A percentile compares a stretch with the other conserved stretches of the same genome.
These are phyloP conservation scores for Trinectes maculatus DNA, from an alignment of 2,113 vertebrate genomes.

Conservation along the genomic window DNA sequence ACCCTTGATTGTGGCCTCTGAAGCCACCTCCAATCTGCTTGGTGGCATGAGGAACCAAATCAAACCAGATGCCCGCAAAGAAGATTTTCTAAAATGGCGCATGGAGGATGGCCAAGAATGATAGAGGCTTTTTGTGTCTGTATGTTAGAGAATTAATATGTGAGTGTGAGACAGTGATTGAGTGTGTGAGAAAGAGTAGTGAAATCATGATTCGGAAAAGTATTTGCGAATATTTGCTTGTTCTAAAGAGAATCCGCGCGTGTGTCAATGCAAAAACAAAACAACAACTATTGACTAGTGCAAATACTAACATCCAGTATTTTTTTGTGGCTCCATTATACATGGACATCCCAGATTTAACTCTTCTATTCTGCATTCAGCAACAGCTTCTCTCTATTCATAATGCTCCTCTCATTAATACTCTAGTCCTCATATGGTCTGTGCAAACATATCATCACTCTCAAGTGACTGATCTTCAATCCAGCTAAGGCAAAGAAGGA, in stretches of 20 bases:
- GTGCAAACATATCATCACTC: slow-evolving; percentile 69
- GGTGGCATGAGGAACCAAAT: slow-evolving; percentile 91
- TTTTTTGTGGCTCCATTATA: slow-evolving; percentile 58
- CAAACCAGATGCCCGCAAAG: slow-evolving; percentile 81
- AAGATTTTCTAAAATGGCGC: slow-evolving; percentile 83
- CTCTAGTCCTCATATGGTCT: slow-evolving; percentile 27
- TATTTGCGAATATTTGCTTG: slow-evolving; percentile 55
- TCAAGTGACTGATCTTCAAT: slow-evolving; percentile 29
- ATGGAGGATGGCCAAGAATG: slow-evolving; percentile 84
- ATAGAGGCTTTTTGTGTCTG: slow-evolving; percentile 47
- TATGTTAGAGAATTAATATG: slow-evolving; percentile 17
- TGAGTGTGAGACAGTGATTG: slow-evolving; percentile 28
- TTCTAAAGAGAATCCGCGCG: slow-evolving; percentile 44
- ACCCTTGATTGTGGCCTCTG: slow-evolving; percentile 90
- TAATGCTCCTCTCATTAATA: slow-evolving; percentile 23
- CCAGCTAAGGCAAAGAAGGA: slow-evolving; percentile 4
- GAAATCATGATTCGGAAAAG: slow-evolving; percentile 12
- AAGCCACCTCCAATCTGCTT: slow-evolving; percentile 91
- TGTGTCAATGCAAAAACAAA: slow-evolving; percentile 68
- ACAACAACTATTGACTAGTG: slow-evolving; percentile 61
- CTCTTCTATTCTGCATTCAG: slow-evolving; percentile 40
- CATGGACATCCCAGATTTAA: slow-evolving; percentile 19
- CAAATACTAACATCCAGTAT: slow-evolving; percentile 62
- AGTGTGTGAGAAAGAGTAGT: slow-evolving; percentile 12
- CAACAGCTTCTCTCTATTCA: slow-evolving; percentile 6